Percentiles rank a stretch among this genome's conserved stretches.
Conservation (phyloP, 2,888 invertebrate genomes). For the Oxyscelio sp. region DNA sequence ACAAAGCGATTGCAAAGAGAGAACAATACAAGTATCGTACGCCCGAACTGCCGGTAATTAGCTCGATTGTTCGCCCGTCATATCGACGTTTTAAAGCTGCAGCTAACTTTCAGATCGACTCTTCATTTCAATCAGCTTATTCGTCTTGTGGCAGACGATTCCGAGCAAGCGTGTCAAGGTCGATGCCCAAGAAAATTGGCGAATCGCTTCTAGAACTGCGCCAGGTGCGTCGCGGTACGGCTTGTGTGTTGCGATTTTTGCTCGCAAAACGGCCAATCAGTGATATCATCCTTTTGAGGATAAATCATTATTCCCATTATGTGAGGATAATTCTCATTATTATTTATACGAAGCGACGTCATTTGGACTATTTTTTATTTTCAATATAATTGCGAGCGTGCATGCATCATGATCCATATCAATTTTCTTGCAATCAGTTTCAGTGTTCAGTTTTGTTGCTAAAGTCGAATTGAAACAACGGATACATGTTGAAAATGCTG, state of each 20-base stretch:
- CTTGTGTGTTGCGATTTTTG: slow-evolving; percentile 35
- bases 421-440: slow-evolving; percentile 49
- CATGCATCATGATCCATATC: slow-evolving; percentile 35
- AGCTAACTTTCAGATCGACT: slow-evolving; percentile 51
- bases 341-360: not conserved
- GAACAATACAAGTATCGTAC: slow-evolving; percentile 11
- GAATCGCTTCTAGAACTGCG: slow-evolving; percentile 53
- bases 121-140: slow-evolving; percentile 71
- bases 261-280: slow-evolving; percentile 38
- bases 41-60: slow-evolving; percentile 24
- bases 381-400: slow-evolving; percentile 30
- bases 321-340: slow-evolving; percentile 64
- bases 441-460: too few species aligned
- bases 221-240: slow-evolving; percentile 49
- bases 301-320: too few species aligned
- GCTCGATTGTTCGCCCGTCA: slow-evolving; percentile 35
- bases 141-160: slow-evolving; percentile 71
- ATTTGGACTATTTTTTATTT: slow-evolving; percentile 33
- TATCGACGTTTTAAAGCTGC: slow-evolving; percentile 5
- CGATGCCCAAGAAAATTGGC: slow-evolving; percentile 68
- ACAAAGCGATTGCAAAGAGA: not conserved
- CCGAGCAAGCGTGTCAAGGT: slow-evolving; percentile 75
- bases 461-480: too few species aligned
- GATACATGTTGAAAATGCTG: too few species aligned
- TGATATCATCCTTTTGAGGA: slow-evolving; percentile 58